phyloP scores from a whole-genome alignment of 2,113 vertebrate species.

The Syngnathoides biaculeatus region DNA sequence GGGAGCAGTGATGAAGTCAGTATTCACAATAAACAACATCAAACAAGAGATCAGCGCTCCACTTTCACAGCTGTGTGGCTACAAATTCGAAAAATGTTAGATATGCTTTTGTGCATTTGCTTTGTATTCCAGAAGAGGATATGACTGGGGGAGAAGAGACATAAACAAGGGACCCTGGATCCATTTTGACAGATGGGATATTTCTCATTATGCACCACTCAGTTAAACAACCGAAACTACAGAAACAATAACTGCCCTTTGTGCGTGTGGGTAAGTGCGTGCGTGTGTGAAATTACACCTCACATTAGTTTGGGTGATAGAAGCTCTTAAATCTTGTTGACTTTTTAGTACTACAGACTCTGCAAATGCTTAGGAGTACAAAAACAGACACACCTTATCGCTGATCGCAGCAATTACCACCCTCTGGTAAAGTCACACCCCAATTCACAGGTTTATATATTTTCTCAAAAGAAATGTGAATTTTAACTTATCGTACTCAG shows the following conservation, averaged over 20 bases:
- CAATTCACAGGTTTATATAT: neutral
- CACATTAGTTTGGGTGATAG: constrained; percentile 27
- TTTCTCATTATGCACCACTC: constrained; percentile 11
- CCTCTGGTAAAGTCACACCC: constrained; percentile 6
- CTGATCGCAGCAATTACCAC: constrained; percentile 19
- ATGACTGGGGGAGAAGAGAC: constrained; percentile 54
- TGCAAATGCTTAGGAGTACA: constrained; percentile 14
- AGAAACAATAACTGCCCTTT: constrained; percentile 19
- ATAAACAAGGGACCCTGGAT: constrained; percentile 38
- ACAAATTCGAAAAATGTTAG: constrained; percentile 64
- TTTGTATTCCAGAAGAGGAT: constrained; percentile 39
- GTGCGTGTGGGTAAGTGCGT: neutral
- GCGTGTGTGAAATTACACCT: constrained; percentile 33
- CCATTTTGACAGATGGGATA: constrained; percentile 7
- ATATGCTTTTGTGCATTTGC: constrained; percentile 51
- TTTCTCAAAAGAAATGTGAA: constrained; percentile 16
- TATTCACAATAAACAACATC: constrained; percentile 62
- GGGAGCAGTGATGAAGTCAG: constrained; percentile 47
- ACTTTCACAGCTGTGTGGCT: constrained; percentile 64
- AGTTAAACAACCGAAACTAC: constrained; percentile 39
- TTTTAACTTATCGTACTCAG: constrained; percentile 8
- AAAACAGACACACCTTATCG: constrained; percentile 6
- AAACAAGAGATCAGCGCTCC: constrained; percentile 40
- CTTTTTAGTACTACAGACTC: constrained; percentile 13
- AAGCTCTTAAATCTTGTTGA: constrained; percentile 26